Base-by-base conservation (phyloP, 2,797 vertebrate genomes). In the Eulemur rubriventer region DNA sequence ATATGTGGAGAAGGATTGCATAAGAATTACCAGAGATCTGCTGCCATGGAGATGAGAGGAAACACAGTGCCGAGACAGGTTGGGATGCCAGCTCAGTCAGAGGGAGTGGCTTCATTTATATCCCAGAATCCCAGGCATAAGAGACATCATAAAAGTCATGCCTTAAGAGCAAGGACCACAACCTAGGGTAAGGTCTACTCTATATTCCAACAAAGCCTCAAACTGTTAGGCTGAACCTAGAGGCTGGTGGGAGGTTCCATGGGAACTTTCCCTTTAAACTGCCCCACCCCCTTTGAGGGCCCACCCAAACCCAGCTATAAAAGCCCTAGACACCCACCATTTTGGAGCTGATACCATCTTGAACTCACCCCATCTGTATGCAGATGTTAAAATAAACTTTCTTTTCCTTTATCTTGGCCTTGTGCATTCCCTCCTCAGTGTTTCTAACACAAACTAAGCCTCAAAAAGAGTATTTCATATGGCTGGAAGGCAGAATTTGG, bases 61-160 rank as follows among this genome's bases (percentile, higher is more conserved):
- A 28, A 46, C 30, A 59, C 0, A 2, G 11, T 3, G 2, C 43
- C n/a, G 76, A 78, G 78, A 33, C 35, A 4, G 2, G n/a, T 0
- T 33, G 35, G 41, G 11, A n/a, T 41, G 63, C 50, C 82, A 22
- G 35, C 80, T 8, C 55, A n/a, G 7, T 6, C 14, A 16, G 30
- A 33, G 30, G 33, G 38, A 33, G 75, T 30, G 26, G 9, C 26
- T 67, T 67, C 33, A 28, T n/a, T 33, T 57, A 33, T 28, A n/a
- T 52, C 33, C 46, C 30, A 78, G 46, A 80, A 59, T 59, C 26
- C 26, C 11, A 28, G 57, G 57, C 41, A 12, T 11, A 8, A 50
- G 55, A 72, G 38, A 50, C 48, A 4, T 67, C 73, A 35, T 57
- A 73, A 48, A 85, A 90, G n/a, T 16, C 48, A 16, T 30, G 20